Evolutionary conservation across 1,140 invertebrate species (phyloP), one percentile per base, ranked within the genome.

Genomic region (Wiebesia pumilae): DNA sequence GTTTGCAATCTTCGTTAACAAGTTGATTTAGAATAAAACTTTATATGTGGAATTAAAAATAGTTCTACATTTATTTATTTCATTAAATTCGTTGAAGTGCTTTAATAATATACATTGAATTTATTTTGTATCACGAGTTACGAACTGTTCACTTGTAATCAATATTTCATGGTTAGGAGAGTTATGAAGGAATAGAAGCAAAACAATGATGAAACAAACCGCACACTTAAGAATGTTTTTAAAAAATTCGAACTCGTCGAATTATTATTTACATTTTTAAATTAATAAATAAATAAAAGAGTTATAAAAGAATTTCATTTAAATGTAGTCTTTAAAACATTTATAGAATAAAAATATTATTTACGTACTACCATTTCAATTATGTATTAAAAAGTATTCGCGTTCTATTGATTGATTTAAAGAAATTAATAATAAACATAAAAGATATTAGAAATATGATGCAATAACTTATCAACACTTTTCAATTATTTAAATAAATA

Each of bases 161-260:
- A 43, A 43, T 12, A 71, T 75, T 75, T 75, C 38, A 75, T 43
- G 71, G 71, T 75, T 75, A 75, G 1, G 71, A n/a, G 40, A 75
- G 14, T 43, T 27, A 10, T 43, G 14, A 75, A 38, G 35, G 40
- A 43, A 43, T 24, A 75, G 24, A 75, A 75, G 24, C 10, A 75
- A 75, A 43, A 75, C 38, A 75, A 43, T 75, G 21, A 43, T n/a
- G 16, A 43, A 75, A 43, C 38, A 43, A 75, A 43, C 10, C 43
- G 2, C 38, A 24, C 14, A 38, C 7, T 71, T 71, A n/a, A 38
- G 4, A 62, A 62, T 14, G 27, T 62, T 62, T 14, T 62, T 27
- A 24, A 10, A 62, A 1, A 62, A 27, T 62, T n/a, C n/a, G n/a
- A n/a, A n/a, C n/a, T n/a, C n/a, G n/a, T n/a, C 19, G 19, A 54